Percentiles rank a stretch among this genome's conserved stretches.
These are phyloP conservation scores for Listronotus oregonensis DNA, from an alignment of 1,140 invertebrate species.

Conservation along the genomic window DNA sequence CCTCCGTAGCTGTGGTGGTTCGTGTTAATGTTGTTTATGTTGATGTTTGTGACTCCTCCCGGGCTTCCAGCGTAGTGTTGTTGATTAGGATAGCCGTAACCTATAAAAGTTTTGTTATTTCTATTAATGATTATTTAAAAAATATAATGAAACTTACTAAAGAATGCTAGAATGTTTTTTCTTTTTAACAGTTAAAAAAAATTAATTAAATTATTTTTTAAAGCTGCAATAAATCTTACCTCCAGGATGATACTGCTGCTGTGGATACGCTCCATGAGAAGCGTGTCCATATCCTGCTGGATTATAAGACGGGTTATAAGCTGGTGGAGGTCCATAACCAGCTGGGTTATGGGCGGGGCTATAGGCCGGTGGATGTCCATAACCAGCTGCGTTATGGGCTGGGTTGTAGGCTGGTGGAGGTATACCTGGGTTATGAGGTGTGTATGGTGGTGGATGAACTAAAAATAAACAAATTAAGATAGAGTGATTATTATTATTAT, in stretches of 20 bases:
- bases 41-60: constrained; percentile 4
- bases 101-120: neutral
- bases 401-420: constrained; percentile 35
- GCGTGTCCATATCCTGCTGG: constrained; percentile 11
- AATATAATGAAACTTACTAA: no score
- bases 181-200: no score
- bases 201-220: neutral
- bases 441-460: constrained; percentile 27
- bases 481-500: no score
- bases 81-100: constrained; percentile 11
- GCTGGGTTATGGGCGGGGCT: neutral
- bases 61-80: neutral
- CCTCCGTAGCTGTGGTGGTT: constrained; percentile 32
- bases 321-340: constrained; percentile 4
- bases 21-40: constrained; percentile 32
- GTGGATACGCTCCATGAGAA: constrained; percentile 3
- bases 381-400: constrained; percentile 38
- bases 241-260: constrained; percentile 20
- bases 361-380: constrained; percentile 37
- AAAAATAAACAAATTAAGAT: neutral
- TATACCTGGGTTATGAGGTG: constrained; percentile 20
- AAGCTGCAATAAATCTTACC: constrained; percentile 8
- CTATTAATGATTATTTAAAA: no score
- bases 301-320: constrained; percentile 11
- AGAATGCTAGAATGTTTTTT: no score